Percentiles rank a stretch among this genome's conserved stretches.
Conservation (phyloP, 2,797 vertebrate species). For the Echiichthys vipera region DNA sequence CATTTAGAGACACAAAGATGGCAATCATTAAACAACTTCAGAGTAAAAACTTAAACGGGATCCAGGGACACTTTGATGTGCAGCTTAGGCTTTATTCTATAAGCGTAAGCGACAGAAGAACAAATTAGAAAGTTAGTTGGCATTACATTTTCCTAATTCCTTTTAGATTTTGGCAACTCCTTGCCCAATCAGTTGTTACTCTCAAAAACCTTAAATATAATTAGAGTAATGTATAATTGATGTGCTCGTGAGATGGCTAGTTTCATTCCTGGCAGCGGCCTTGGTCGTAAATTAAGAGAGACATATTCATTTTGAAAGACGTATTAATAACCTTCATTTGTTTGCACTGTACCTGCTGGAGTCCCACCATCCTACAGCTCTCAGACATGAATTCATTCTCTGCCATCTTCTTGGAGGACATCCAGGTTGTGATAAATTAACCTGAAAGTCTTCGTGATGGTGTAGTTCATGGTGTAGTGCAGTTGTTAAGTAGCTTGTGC, state of each 20-base stretch:
- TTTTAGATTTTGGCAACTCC: conserved; percentile 9
- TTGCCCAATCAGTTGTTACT: neutral
- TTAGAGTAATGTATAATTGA: conserved; percentile 27
- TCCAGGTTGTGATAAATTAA: conserved; percentile 70
- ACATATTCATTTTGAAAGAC: conserved; percentile 54
- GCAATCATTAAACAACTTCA: neutral
- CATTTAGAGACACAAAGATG: neutral
- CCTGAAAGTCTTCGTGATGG: conserved; percentile 37
- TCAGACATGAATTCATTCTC: conserved; percentile 66
- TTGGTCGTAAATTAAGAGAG: conserved; percentile 58
- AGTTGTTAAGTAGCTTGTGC: conserved; percentile 25
- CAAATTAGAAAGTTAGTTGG: neutral
- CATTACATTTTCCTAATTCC: neutral
- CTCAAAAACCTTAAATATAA: conserved; percentile 24
- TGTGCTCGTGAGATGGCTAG: conserved; percentile 18
- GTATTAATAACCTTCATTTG: conserved; percentile 76
- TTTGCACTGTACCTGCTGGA: conserved; percentile 68
- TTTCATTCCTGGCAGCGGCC: conserved; percentile 36
- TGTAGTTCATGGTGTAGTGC: conserved; percentile 38
- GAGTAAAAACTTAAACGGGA: conserved; percentile 3
- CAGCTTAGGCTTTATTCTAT: neutral
- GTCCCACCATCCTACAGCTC: conserved; percentile 58
- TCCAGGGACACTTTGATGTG: neutral
- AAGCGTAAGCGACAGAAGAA: neutral
- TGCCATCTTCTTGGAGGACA: conserved; percentile 66